Base-by-base conservation (phyloP, 2,113 vertebrate genomes). In the Pterocles burchelli region DNA sequence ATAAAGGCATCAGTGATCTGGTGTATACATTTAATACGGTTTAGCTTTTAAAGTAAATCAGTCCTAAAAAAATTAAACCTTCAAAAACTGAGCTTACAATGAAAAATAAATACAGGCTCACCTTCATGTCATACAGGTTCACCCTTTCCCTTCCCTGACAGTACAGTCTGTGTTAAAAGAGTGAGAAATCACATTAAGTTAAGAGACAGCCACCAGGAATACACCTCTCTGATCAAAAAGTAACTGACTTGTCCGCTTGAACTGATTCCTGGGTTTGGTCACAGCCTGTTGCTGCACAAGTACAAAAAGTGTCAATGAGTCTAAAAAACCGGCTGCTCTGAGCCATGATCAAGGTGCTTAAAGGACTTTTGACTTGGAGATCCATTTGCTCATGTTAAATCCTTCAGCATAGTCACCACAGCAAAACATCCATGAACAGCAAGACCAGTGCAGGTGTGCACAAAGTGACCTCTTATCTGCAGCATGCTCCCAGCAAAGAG, bases 51-150 rank as follows among this genome's bases (percentile, higher is more conserved):
- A 91, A 97, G 86, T 29, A 91, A 97, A 86, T 29, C 6, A 85
- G 55, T 79, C 72, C 84, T 94, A 59, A 91, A 95, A 93, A 54
- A 77, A 85, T 66, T 45, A 95, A 87, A 82, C 17, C 43, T 90
- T 93, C 19, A 8, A 89, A 89, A 85, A 46, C 17, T 66, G 46
- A 91, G 46, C 16, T 91, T 75, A 84, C 75, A 89, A 79, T 80
- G 48, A 93, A 95, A 90, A 94, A 97, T 97, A 96, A 97, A 96
- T 96, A 96, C 33, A 86, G 88, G 57, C 88, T 95, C 33, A 90
- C 92, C 68, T 83, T 55, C 6, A 26, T 19, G 45, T 66, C 26
- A 49, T 59, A 66, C 11, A 55, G 34, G 61, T 77, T 91, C 51
- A 83, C 48, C 45, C 49, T 14, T 29, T 48, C 70, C 58, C 36